phyloP scores from a whole-genome alignment of 2,113 vertebrate genomes.

The Larimichthys polyactis region DNA sequence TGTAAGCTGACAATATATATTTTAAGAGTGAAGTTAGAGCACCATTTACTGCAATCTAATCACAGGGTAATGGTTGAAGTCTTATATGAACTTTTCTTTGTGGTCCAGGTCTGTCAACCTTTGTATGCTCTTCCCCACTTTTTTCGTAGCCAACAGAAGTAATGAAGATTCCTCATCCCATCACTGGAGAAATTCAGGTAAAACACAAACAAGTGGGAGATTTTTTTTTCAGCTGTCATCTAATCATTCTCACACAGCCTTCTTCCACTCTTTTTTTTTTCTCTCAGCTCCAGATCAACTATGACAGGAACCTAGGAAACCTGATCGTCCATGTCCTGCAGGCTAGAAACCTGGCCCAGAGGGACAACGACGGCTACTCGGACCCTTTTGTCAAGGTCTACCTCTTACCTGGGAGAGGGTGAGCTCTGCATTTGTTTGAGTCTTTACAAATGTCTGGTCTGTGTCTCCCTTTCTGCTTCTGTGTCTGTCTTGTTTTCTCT shows the following conservation, averaged over 20 bases:
- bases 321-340: slow-evolving; percentile 98
- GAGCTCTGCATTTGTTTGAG: slow-evolving; percentile 75
- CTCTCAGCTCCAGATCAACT: slow-evolving; percentile 96
- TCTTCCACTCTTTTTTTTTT: background rate
- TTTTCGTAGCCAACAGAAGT: slow-evolving; percentile 87
- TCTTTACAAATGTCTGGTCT: slow-evolving; percentile 52
- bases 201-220: background rate
- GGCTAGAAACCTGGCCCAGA: slow-evolving; percentile 93
- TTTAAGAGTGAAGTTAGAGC: slow-evolving; percentile 2
- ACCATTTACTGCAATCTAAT: slow-evolving; percentile 5
- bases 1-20: slow-evolving; percentile 20
- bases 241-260: slow-evolving; percentile 1
- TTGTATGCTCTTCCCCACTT: too few relatives aligned
- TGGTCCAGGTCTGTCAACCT: background rate
- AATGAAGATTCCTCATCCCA: slow-evolving; percentile 88
- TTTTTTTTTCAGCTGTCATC: background rate
- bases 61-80: background rate
- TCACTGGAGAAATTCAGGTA: slow-evolving; percentile 99
- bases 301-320: slow-evolving; percentile 96
- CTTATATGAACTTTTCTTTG: slow-evolving; percentile 8
- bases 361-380: slow-evolving; percentile 97
- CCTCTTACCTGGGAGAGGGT: slow-evolving; percentile 98
- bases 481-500: slow-evolving; percentile 70
- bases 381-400: slow-evolving; percentile 99
- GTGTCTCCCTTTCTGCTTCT: slow-evolving; percentile 65